Conservation (phyloP, 2,888 invertebrate genomes). For the Lymantria dispar region DNA sequence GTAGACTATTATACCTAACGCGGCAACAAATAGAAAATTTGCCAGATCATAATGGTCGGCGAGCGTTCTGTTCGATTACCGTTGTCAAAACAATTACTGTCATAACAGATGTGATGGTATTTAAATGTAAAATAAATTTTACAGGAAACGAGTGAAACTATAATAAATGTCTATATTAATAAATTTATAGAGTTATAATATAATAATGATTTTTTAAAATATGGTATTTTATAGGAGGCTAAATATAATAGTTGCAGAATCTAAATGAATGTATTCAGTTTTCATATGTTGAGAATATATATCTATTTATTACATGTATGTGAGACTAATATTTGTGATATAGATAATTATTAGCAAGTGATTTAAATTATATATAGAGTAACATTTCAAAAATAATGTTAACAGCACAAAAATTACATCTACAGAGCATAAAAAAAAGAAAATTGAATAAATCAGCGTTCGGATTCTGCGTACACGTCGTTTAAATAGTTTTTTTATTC, state of each 20-base stretch:
- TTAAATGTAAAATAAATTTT: not conserved
- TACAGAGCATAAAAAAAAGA: constrained; percentile 3
- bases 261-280: constrained; percentile 19
- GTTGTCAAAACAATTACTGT: too few relatives aligned
- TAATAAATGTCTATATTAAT: constrained; percentile 29
- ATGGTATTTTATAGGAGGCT: constrained; percentile 16
- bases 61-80: too few relatives aligned
- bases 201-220: constrained; percentile 17
- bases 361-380: too few relatives aligned
- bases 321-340: too few relatives aligned
- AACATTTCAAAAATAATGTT: too few relatives aligned
- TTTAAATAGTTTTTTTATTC: constrained; percentile 14
- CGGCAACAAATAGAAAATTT: too few relatives aligned
- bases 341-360: too few relatives aligned
- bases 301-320: too few relatives aligned
- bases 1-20: too few relatives aligned
- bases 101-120: too few relatives aligned
- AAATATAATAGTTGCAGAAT: constrained; percentile 24
- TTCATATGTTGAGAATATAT: not conserved
- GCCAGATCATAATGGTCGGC: too few relatives aligned
- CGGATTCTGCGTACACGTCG: constrained; percentile 23
- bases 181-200: constrained; percentile 25
- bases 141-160: constrained; percentile 49
- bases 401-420: not conserved
- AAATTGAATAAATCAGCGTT: constrained; percentile 14